Base-by-base conservation (phyloP, 2,113 vertebrate species). In the Sceloporus undulatus region DNA sequence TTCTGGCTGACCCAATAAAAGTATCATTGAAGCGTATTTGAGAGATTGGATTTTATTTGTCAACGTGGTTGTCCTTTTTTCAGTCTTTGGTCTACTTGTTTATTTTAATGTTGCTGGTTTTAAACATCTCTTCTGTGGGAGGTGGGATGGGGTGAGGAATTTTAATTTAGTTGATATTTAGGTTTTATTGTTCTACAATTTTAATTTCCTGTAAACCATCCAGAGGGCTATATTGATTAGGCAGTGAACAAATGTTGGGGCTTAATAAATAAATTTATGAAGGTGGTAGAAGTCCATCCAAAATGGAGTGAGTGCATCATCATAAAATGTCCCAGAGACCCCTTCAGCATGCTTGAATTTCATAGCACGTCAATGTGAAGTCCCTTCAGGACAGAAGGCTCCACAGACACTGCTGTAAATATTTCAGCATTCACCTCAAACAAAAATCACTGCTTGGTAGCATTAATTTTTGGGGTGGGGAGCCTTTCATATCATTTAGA, bases 401-500 rank as follows among this genome's bases (percentile, higher is more conserved):
- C 18, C 59, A 59, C 25, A 38, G 29, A 5, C 13, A 8, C 13
- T 16, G 9, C 34, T 34, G 19, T n/a, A 13, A 42, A 85, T 66
- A 18, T 9, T 62, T 8, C 14, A 68, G 65, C 21, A 0, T 11
- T n/a, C 68, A 5, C 11, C 38, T 3, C 6, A 74, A 74, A 74
- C n/a, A 9, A 16, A 79, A 88, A 89, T 76, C 75, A 87, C 0
- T 87, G 56, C 56, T 21, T 40, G 25, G 68, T 70, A 70, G 38
- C 81, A 78, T 38, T 56, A 29, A 70, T 76, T 80, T 29, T 9
- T 13, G 85, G 84, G 59, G 74, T 23, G 8, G 14, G 14, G 14
- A 59, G 56, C 56, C 9, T 25, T 88, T 88, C 84, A 11, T 71
- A 71, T 82, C 4, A 65, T 70, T 84, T 74, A 23, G 75, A 88